phyloP scores from a whole-genome alignment of 2,888 invertebrate species.

The Hanleya hanleyi region DNA sequence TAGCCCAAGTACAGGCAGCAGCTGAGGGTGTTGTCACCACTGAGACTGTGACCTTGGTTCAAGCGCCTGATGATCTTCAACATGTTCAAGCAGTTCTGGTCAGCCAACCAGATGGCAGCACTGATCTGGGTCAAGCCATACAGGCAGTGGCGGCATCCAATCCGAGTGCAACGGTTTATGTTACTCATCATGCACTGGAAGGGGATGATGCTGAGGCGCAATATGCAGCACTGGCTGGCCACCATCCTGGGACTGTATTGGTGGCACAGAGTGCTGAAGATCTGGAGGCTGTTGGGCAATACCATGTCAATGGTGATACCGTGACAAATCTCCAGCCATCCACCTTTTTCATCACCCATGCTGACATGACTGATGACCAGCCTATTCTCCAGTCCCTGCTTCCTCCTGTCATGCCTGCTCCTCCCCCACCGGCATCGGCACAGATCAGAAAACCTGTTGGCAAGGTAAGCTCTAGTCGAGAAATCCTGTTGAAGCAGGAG shows the following conservation, averaged over 20 bases:
- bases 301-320: not conserved
- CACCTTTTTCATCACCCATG: conserved; percentile 26
- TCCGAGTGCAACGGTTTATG: not conserved
- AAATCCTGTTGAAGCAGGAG: too few relatives aligned
- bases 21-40: conserved; percentile 30
- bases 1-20: conserved; percentile 47
- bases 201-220: not conserved
- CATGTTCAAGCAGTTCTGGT: conserved; percentile 41
- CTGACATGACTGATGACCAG: conserved; percentile 37
- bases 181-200: not conserved
- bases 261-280: not conserved
- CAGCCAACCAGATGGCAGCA: conserved; percentile 48
- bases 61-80: not conserved
- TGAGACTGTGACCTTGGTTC: conserved; percentile 32
- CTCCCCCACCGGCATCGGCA: not conserved
- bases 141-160: not conserved
- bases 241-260: conserved; percentile 3
- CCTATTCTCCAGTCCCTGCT: conserved; percentile 30
- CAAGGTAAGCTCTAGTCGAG: conserved; percentile 45
- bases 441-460: conserved; percentile 60
- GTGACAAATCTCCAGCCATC: not conserved
- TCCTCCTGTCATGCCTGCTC: conserved; percentile 32
- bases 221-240: not conserved
- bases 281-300: not conserved
- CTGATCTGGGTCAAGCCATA: conserved; percentile 20